Evolutionary conservation across 2,888 invertebrate species (phyloP), one percentile per base, ranked within the genome.

Genomic region (Drosophila paucipuncta): DNA sequence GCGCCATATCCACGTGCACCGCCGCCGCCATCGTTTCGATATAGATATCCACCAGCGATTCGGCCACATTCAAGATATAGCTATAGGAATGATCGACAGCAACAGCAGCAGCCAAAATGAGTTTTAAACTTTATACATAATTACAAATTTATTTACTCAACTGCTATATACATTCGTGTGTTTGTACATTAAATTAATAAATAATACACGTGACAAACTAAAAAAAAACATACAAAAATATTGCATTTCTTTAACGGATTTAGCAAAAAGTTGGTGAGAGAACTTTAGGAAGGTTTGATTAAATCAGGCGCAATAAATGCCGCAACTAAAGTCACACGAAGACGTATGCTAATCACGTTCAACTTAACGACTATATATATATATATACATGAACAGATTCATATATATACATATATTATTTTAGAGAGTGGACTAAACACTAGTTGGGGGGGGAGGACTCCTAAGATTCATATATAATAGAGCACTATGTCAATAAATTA

Each of bases 81-180:
- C 30, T 85, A 76, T 41, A 69, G 76, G 43, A 70, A 57, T 43
- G 52, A 57, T 16, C 65, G 78, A 30, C 68, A 54, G 31, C 54
- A 37, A 37, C 33, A 18, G 18, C 37, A 28, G 53, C 60, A 47
- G 2, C 47, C 84, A 53, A 37, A 80, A 55, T 86, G 62, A 78
- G 43, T 35, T 52, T 22, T 0, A 57, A 57, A 30, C n/a, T 16
- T 55, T 55, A 28, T 73, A 75, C 77, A 90, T 85, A 90, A 87
- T 89, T 91, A 87, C 88, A 86, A 89, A 79, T 86, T 87, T 85
- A 85, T 83, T 80, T 83, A 78, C 78, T 84, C 85, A 84, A 84
- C 82, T 84, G 72, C 84, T 83, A 87, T 87, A 76, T 91, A 87
- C 86, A 87, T 63, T 82, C 78, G 85, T 87, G 77, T 81, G 85